Base-by-base conservation (phyloP, 2,797 vertebrate species). In the Pangasius sanitwongsei region DNA sequence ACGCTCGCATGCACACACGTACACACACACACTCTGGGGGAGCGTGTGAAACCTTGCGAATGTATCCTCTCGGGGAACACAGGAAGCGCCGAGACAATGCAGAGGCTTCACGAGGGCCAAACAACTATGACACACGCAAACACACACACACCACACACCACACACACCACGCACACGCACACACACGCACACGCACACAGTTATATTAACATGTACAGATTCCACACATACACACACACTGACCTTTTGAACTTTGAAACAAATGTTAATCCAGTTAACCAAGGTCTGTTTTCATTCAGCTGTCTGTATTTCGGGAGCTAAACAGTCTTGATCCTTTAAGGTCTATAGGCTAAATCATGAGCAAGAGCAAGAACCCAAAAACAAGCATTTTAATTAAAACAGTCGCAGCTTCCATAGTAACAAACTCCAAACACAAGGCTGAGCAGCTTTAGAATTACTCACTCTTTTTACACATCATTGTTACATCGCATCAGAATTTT, bases 1-100 rank as follows among this genome's bases (percentile, higher is more conserved):
- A 81, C 6, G 23, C 82, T 61, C 9, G 23, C 41, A 75, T 34
- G 50, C 55, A 25, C 65, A 48, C 85, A 78, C 65, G 83, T 70
- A 83, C 83, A 87, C 34, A 37, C 34, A 81, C 59, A 83, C 90
- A 91, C 93, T 92, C 93, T 91, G 94, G 93, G 93, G 92, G 95
- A 96, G 96, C 95, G 95, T 96, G 96, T 96, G 96, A 96, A 96
- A 96, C 93, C 93, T 86, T 88, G 83, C 86, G 55, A 93, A 94
- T 94, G 95, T 94, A 95, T 96, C 96, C 96, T 96, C 95, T 95
- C 93, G 94, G 94, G 94, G 94, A 96, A 96, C 92, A 95, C 96
- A 97, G 96, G 96, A 97, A 96, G 95, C 94, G 86, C 77, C 87
- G 44, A 96, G 95, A 97, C 96, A 97, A 97, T 96, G 95, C 94